Conservation (phyloP, 2,797 vertebrate species). For the Glossophaga mutica region DNA sequence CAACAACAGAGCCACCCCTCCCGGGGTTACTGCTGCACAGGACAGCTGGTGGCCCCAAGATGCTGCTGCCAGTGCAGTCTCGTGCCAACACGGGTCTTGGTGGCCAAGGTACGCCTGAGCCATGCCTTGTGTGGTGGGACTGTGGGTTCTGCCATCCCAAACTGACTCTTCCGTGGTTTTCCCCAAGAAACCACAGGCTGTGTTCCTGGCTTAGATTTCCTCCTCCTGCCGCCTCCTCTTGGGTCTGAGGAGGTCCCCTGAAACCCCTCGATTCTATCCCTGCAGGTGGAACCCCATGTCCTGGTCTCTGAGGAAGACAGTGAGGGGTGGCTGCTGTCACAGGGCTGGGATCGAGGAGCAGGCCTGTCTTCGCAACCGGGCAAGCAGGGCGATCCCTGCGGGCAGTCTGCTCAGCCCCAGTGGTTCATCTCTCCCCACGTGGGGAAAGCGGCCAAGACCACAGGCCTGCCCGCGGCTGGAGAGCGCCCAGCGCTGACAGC, state of each 20-base stretch:
- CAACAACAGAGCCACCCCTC: too few relatives aligned
- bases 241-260: background rate
- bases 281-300: accelerated
- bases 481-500: background rate
- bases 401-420: background rate
- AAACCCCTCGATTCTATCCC: background rate
- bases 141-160: constrained; percentile 15
- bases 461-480: background rate
- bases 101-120: background rate
- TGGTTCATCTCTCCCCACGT: accelerated
- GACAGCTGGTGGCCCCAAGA: background rate
- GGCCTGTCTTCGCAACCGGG: background rate
- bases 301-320: background rate
- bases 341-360: accelerated
- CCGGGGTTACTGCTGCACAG: background rate
- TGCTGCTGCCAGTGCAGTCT: background rate
- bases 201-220: background rate
- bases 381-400: background rate
- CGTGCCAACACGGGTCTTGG: background rate
- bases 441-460: background rate
- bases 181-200: constrained; percentile 23
- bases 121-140: background rate
- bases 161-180: constrained; percentile 36
- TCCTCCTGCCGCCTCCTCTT: background rate
- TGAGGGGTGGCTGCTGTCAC: accelerated